Conservation (phyloP, 2,888 invertebrate species). For the Syritta pipiens region DNA sequence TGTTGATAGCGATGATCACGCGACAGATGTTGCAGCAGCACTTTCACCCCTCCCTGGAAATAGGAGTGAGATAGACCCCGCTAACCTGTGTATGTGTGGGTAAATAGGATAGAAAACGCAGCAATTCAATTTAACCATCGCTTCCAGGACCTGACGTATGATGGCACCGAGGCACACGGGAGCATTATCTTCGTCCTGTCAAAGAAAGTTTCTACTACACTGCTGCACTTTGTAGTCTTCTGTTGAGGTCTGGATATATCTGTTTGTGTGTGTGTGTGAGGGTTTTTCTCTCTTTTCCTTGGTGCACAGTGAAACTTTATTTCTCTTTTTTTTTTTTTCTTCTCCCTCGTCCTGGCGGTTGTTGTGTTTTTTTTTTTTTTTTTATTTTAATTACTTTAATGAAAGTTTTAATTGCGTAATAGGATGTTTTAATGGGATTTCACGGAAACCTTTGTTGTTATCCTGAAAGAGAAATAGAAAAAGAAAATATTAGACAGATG, state of each 20-base stretch:
- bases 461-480: conserved; percentile 50
- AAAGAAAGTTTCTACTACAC: conserved; percentile 63
- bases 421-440: conserved; percentile 54
- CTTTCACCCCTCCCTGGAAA: too few species aligned
- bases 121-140: conserved; percentile 63
- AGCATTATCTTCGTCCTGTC: conserved; percentile 53
- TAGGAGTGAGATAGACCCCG: not conserved
- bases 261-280: not conserved
- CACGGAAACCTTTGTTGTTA: conserved; percentile 53
- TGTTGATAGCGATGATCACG: conserved; percentile 43
- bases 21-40: conserved; percentile 52
- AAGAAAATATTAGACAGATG: conserved; percentile 37
- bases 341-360: too few species aligned
- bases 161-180: conserved; percentile 6
- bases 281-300: not conserved
- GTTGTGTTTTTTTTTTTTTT: conserved; percentile 17
- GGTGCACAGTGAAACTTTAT: conserved; percentile 11
- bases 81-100: not conserved
- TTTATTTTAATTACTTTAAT: conserved; percentile 61
- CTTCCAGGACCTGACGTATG: conserved; percentile 26
- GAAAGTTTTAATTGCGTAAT: conserved; percentile 62
- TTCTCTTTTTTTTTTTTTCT: conserved; percentile 6
- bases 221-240: conserved; percentile 49
- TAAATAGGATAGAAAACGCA: too few species aligned
- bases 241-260: not conserved